phyloP scores from a whole-genome alignment of 2,888 invertebrate genomes.

The Hypselothyrea guttata region DNA sequence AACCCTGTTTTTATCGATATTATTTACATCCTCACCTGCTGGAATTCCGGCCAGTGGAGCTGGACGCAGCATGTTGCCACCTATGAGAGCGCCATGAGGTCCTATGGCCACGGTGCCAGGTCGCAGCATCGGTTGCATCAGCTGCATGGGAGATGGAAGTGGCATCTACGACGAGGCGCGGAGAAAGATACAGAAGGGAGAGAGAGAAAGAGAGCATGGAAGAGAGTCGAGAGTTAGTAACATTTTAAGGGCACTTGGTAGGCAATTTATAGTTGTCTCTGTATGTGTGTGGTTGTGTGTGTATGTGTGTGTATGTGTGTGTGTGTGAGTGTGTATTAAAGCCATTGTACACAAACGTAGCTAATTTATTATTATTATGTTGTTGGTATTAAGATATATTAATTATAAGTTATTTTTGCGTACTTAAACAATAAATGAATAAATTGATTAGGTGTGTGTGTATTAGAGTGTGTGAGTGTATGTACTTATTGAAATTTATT shows the following conservation, averaged over 20 bases:
- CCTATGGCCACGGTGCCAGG: conserved; percentile 80
- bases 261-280: not conserved
- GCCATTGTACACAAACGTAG: conserved; percentile 77
- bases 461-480: conserved; percentile 30
- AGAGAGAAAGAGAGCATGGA: conserved; percentile 69
- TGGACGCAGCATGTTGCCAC: conserved; percentile 81
- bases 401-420: conserved; percentile 58
- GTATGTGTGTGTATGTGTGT: not conserved
- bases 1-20: no score
- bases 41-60: conserved; percentile 80
- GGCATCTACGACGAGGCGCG: conserved; percentile 55
- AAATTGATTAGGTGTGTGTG: conserved; percentile 37
- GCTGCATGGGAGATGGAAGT: conserved; percentile 80
- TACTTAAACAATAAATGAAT: conserved; percentile 65
- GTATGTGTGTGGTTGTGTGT: conserved; percentile 39
- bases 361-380: conserved; percentile 67
- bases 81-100: conserved; percentile 80
- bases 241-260: conserved; percentile 36
- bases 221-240: conserved; percentile 44
- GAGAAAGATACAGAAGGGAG: conserved; percentile 10
- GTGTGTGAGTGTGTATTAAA: conserved; percentile 59
- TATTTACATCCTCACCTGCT: conserved; percentile 81
- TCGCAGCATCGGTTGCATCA: conserved; percentile 82
- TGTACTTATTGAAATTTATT: conserved; percentile 60
- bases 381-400: conserved; percentile 58